Percentiles rank a stretch among this genome's conserved stretches.
Evolutionary conservation across 2,113 vertebrate species (phyloP).

Genomic region (Pholis gunnellus): DNA sequence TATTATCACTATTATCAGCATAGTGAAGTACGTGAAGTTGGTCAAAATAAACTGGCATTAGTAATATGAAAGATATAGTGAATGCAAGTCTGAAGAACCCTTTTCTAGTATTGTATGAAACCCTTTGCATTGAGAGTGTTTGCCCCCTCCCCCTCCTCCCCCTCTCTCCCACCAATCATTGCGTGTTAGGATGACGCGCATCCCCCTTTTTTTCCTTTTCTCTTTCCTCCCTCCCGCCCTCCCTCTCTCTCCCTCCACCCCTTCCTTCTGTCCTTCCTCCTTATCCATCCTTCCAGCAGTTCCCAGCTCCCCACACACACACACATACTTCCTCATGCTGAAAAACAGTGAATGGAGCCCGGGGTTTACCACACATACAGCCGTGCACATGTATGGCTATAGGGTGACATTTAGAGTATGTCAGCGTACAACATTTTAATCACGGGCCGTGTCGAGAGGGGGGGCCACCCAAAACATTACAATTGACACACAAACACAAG

Average conservation of each 20-base stretch:
- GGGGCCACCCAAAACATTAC: not conserved
- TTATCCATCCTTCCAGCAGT: conserved; percentile 42
- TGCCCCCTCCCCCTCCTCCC: conserved; percentile 33
- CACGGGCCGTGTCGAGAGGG: conserved; percentile 9
- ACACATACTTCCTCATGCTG: conserved; percentile 12
- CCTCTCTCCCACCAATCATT: conserved; percentile 68
- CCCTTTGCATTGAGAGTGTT: conserved; percentile 53
- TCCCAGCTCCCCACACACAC: conserved; percentile 4
- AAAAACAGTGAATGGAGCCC: conserved; percentile 36
- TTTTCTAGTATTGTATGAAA: conserved; percentile 30
- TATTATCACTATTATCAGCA: not conserved
- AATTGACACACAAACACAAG: not conserved
- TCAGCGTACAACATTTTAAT: conserved; percentile 37
- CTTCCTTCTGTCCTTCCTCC: conserved; percentile 41
- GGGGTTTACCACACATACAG: conserved; percentile 51
- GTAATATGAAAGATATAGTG: conserved; percentile 2
- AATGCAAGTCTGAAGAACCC: conserved; percentile 14
- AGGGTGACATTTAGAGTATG: conserved; percentile 53
- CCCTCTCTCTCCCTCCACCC: conserved; percentile 10
- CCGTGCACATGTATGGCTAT: conserved; percentile 21
- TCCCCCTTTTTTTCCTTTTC: conserved; percentile 37
- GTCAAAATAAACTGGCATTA: not conserved
- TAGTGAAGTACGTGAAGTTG: too few relatives aligned
- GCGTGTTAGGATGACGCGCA: conserved; percentile 64
- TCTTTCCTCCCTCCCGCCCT: not conserved